Evolutionary conservation across 2,797 vertebrate species (phyloP).

Genomic region (Hydrolagus colliei): DNA sequence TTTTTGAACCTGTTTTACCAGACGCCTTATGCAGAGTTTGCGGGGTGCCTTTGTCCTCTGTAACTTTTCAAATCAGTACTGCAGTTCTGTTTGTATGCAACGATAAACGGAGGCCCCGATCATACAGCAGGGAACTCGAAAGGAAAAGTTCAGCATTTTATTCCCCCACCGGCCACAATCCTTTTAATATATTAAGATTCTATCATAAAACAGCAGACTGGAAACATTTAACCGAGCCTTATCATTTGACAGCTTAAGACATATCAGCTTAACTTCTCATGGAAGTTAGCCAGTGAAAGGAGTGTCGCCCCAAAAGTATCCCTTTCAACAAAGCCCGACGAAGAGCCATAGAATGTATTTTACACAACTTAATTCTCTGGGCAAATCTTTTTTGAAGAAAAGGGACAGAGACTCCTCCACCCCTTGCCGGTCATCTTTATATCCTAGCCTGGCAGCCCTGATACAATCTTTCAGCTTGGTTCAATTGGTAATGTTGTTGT

Average conservation of each 20-base stretch:
- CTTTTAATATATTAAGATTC: background rate
- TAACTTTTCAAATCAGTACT: background rate
- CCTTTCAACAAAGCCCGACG: background rate
- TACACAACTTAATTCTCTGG: no score
- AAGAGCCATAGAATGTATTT: no score
- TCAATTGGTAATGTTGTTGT: no score
- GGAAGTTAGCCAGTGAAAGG: background rate
- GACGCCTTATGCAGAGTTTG: no score
- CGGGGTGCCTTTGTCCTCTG: background rate
- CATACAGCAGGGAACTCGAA: background rate
- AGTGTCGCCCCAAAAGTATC: background rate
- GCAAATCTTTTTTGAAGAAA: no score
- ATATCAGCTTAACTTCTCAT: background rate
- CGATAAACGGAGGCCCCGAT: background rate
- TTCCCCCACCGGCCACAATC: background rate
- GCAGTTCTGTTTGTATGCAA: background rate
- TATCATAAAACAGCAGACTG: background rate
- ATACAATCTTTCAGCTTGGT: no score
- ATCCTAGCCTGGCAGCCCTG: no score
- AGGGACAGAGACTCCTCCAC: no score
- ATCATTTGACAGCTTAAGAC: background rate
- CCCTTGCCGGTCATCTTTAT: no score
- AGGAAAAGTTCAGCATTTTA: conserved; percentile 1
- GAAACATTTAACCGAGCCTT: background rate
- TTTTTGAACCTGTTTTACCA: no score